Conservation (phyloP, 2,113 vertebrate genomes). For the Amphiprion percula region DNA sequence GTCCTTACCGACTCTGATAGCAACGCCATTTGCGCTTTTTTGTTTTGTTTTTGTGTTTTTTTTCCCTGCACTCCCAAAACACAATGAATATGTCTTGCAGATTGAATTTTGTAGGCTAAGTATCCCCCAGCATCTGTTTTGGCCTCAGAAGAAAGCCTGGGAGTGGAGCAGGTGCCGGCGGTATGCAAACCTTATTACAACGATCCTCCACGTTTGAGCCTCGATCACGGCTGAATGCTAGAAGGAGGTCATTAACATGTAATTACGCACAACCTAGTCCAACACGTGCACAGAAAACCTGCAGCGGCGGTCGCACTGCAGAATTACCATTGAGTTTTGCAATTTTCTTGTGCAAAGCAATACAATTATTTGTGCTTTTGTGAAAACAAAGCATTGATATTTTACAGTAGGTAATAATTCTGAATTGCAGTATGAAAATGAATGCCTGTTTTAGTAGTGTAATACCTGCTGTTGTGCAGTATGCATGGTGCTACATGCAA, state of each 20-base stretch:
- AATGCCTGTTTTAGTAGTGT: too few relatives aligned
- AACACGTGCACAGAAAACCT: conserved; percentile 24
- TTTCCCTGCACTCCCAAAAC: conserved; percentile 38
- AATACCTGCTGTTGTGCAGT: too few relatives aligned
- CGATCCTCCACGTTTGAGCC: conserved; percentile 39
- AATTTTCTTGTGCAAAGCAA: too few relatives aligned
- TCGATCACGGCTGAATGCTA: conserved; percentile 60
- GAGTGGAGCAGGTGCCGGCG: conserved; percentile 58
- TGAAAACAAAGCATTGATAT: too few relatives aligned
- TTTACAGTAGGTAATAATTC: too few relatives aligned
- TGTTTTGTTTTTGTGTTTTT: conserved; percentile 19
- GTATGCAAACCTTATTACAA: conserved; percentile 44
- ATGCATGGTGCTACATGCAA: too few relatives aligned
- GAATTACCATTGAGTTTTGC: too few relatives aligned
- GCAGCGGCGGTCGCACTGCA: conserved; percentile 32
- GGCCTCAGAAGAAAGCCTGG: conserved; percentile 58
- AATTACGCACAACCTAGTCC: conserved; percentile 58
- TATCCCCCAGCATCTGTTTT: conserved; percentile 68
- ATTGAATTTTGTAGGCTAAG: conserved; percentile 70
- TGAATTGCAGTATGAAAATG: too few relatives aligned
- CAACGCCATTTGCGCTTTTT: conserved; percentile 34
- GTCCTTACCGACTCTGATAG: conserved; percentile 61
- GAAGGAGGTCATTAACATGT: conserved; percentile 71
- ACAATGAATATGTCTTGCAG: conserved; percentile 55
- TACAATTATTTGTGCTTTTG: too few relatives aligned